These are phyloP conservation scores for Balaeniceps rex DNA, from an alignment of 2,113 vertebrate species.

Conservation along the genomic window DNA sequence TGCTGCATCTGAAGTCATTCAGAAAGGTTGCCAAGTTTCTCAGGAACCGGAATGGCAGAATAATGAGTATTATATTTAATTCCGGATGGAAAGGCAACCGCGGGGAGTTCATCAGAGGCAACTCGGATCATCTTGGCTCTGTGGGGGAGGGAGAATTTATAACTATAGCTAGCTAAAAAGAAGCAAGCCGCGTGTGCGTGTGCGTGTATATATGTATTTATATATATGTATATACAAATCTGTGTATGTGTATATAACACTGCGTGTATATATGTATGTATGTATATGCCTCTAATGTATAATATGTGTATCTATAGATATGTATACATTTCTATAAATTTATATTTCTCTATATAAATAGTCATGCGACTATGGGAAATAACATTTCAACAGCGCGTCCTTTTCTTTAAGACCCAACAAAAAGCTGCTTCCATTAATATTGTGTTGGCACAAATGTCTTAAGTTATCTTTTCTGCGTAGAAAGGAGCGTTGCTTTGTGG, in stretches of 20 bases:
- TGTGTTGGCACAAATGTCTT: background rate
- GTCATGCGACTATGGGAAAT: conserved; percentile 9
- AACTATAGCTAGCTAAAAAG: conserved; percentile 3
- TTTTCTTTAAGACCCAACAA: background rate
- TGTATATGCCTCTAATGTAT: conserved; percentile 53
- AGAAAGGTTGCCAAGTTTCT: conserved; percentile 37
- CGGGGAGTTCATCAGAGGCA: conserved; percentile 28
- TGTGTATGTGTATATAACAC: conserved; percentile 54
- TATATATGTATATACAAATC: conserved; percentile 57
- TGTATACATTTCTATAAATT: conserved; percentile 63
- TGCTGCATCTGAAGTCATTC: background rate
- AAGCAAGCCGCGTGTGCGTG: conserved; percentile 10
- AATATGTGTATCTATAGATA: conserved; percentile 57
- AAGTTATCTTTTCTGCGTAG: background rate
- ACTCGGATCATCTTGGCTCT: background rate
- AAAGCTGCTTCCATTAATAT: background rate
- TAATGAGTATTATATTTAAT: conserved; percentile 38
- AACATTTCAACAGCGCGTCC: background rate
- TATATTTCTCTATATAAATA: conserved; percentile 64
- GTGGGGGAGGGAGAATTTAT: conserved; percentile 26
- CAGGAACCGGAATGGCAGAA: conserved; percentile 9
- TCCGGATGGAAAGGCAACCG: background rate
- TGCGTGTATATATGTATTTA: conserved; percentile 13
- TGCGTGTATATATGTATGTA: conserved; percentile 58
- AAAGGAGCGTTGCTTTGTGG: background rate